Percentiles rank a stretch among this genome's conserved stretches.
Evolutionary conservation across 2,113 vertebrate genomes (phyloP).

Genomic region (Malurus melanocephalus): DNA sequence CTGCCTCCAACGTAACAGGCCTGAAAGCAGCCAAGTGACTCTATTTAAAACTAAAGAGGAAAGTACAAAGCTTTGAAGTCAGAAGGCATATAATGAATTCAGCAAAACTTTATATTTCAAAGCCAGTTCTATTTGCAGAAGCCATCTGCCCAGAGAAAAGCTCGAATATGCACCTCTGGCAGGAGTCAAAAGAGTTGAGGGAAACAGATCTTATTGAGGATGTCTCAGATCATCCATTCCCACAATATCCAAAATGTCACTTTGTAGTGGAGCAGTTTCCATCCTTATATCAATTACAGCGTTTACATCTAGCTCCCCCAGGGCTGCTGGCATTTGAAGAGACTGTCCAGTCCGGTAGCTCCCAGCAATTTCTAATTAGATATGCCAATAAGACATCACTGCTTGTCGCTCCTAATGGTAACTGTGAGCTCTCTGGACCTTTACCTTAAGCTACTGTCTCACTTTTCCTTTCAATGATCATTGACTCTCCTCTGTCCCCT

Average conservation of each 20-base stretch:
- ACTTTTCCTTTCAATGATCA: slow-evolving; percentile 14
- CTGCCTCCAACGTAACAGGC: not conserved
- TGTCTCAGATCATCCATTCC: slow-evolving; percentile 23
- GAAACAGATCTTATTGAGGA: slow-evolving; percentile 13
- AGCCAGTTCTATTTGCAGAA: slow-evolving; percentile 57
- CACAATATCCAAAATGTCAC: slow-evolving; percentile 44
- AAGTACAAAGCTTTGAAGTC: slow-evolving; percentile 60
- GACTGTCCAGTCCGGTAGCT: slow-evolving; percentile 30
- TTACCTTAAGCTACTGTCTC: slow-evolving; percentile 26
- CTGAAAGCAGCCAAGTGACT: slow-evolving; percentile 4
- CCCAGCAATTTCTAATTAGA: slow-evolving; percentile 51
- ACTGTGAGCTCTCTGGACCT: slow-evolving; percentile 2
- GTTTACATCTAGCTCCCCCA: not conserved
- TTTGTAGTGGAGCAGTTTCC: slow-evolving; percentile 13
- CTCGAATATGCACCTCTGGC: slow-evolving; percentile 24
- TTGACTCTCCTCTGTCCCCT: not conserved
- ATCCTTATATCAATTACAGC: slow-evolving; percentile 34
- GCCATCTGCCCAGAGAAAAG: slow-evolving; percentile 56
- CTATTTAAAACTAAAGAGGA: slow-evolving; percentile 51
- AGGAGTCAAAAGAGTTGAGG: slow-evolving; percentile 41
- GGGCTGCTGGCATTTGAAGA: slow-evolving; percentile 31
- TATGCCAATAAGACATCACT: slow-evolving; percentile 21
- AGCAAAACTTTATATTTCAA: slow-evolving; percentile 59
- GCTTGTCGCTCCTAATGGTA: not conserved
- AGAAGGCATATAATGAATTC: slow-evolving; percentile 52